A percentile compares a stretch with the other conserved stretches of the same genome.
Conservation (phyloP, 2,888 invertebrate species). For the Drosophila ezoana region DNA sequence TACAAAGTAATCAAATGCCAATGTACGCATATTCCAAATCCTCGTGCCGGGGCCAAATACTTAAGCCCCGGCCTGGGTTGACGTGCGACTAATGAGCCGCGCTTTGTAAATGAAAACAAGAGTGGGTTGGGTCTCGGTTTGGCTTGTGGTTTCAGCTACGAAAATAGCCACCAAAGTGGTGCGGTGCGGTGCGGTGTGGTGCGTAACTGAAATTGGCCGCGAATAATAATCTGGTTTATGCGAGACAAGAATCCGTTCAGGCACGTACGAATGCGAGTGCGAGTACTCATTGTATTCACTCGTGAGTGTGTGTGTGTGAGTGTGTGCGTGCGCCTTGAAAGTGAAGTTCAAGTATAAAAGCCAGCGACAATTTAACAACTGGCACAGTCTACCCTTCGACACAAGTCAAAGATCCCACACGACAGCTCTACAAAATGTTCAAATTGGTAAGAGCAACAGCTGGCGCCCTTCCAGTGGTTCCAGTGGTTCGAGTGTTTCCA, state of each 20-base stretch:
- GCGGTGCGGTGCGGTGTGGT: constrained; percentile 30
- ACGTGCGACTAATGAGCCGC: constrained; percentile 65
- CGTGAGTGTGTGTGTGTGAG: constrained; percentile 13
- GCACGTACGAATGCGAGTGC: constrained; percentile 59
- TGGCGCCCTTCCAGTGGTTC: no score
- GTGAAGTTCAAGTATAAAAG: constrained; percentile 82
- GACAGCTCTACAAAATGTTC: constrained; percentile 78
- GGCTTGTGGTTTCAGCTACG: constrained; percentile 5
- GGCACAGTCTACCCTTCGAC: constrained; percentile 66
- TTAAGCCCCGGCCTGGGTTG: constrained; percentile 16
- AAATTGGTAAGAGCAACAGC: constrained; percentile 80
- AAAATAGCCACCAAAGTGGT: constrained; percentile 49
- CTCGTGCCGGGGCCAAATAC: constrained; percentile 17
- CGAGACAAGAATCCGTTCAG: constrained; percentile 67
- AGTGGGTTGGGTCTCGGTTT: constrained; percentile 56
- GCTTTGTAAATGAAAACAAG: constrained; percentile 71
- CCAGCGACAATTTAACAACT: constrained; percentile 47
- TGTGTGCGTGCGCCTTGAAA: constrained; percentile 38
- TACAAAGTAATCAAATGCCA: constrained; percentile 27
- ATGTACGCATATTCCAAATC: constrained; percentile 16
- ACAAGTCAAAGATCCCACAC: constrained; percentile 80
- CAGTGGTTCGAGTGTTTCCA: background rate
- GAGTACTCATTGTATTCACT: constrained; percentile 56
- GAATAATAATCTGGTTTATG: constrained; percentile 77
- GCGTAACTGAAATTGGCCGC: constrained; percentile 58